A percentile compares a stretch with the other conserved stretches of the same genome.
phyloP scores from a whole-genome alignment of 1,140 invertebrate species.

The Thaumetopoea pityocampa region DNA sequence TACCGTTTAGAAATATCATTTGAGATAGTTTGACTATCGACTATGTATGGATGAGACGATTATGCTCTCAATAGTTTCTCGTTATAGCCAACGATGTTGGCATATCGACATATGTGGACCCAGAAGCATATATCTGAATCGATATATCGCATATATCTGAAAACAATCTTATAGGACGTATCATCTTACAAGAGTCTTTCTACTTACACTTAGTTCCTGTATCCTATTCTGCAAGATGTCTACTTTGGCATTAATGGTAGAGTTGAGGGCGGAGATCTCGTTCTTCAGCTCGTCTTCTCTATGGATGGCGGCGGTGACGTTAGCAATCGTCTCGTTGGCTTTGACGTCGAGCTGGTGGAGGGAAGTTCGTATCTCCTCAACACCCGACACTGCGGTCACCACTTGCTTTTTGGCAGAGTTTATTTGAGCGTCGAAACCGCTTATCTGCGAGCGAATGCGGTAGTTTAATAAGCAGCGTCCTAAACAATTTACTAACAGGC shows the following conservation, averaged over 20 bases:
- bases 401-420: conserved; percentile 50
- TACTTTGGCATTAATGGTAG: conserved; percentile 39
- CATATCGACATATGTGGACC: background rate
- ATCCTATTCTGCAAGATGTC: conserved; percentile 45
- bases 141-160: background rate
- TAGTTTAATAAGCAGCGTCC: background rate
- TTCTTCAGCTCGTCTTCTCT: conserved; percentile 37
- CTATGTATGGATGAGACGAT: no score
- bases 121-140: background rate
- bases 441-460: conserved; percentile 35
- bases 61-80: no score
- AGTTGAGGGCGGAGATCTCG: conserved; percentile 35
- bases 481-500: background rate
- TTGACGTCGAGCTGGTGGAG: conserved; percentile 45
- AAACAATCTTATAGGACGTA: background rate
- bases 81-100: no score
- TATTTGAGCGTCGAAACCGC: conserved; percentile 50
- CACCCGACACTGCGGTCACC: conserved; percentile 39
- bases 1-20: no score
- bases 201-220: conserved; percentile 47
- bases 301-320: conserved; percentile 37
- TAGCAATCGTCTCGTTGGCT: conserved; percentile 56
- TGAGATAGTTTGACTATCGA: no score
- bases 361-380: conserved; percentile 48
- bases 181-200: background rate